These are phyloP conservation scores for Prionailurus bengalensis DNA, from an alignment of 2,113 vertebrate species.

Conservation along the genomic window DNA sequence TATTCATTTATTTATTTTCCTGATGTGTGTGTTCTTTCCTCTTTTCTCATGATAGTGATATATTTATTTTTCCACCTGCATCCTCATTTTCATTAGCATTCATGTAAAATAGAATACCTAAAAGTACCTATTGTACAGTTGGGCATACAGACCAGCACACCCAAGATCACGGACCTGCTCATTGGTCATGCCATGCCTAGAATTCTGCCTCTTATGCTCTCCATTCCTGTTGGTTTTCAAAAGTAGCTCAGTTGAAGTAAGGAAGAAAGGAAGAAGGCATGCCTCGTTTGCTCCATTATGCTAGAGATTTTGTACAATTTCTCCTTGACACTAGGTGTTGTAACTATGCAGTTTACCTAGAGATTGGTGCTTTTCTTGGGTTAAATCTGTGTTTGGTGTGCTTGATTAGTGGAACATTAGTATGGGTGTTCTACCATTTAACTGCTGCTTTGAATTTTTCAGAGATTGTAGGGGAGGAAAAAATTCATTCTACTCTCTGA, in stretches of 20 bases:
- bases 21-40: background rate
- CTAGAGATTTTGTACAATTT: background rate
- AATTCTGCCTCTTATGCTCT: background rate
- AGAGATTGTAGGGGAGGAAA: background rate
- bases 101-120: background rate
- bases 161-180: background rate
- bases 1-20: conserved; percentile 22
- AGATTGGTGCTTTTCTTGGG: background rate
- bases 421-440: background rate
- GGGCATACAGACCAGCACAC: background rate
- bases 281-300: background rate
- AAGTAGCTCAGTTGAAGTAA: conserved; percentile 21
- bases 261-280: background rate
- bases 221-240: conserved; percentile 57
- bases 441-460: conserved; percentile 40
- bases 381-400: background rate
- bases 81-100: background rate
- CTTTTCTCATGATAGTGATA: background rate
- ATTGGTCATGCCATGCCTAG: background rate
- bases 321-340: background rate
- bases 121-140: background rate
- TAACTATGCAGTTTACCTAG: conserved; percentile 34
- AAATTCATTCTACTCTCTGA: background rate
- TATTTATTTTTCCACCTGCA: conserved; percentile 18
- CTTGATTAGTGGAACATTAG: background rate